Conservation (phyloP, 53 echinoderm and acorn worm genomes). For the Mesocentrotus franciscanus region DNA sequence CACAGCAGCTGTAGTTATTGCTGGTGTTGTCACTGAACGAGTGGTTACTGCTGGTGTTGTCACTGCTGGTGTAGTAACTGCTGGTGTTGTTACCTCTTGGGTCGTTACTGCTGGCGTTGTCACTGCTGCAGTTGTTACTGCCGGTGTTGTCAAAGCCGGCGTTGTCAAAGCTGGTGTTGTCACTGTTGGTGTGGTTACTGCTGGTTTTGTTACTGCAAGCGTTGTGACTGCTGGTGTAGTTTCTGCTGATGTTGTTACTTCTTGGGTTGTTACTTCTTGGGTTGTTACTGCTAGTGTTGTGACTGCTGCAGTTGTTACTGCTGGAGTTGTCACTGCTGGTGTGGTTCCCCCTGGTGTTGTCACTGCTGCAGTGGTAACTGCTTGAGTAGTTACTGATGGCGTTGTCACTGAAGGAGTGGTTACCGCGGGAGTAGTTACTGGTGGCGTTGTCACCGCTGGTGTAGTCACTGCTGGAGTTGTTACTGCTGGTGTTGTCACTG, state of each 20-base stretch:
- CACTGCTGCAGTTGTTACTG: slow-evolving; percentile 40
- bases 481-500: slow-evolving; percentile 44
- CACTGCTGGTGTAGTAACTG: neutral
- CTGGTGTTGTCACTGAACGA: slow-evolving; percentile 16
- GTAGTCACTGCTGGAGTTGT: slow-evolving; percentile 51
- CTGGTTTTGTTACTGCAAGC: too few species aligned
- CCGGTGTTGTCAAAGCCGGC: too few species aligned
- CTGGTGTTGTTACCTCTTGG: slow-evolving; percentile 4
- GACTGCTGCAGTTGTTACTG: neutral
- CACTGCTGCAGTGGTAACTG: slow-evolving; percentile 35
- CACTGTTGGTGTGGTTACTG: slow-evolving; percentile 28
- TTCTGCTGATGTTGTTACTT: too few species aligned
- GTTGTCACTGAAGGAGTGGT: slow-evolving; percentile 42
- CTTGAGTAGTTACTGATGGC: slow-evolving; percentile 23
- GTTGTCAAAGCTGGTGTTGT: too few species aligned
- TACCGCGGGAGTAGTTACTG: slow-evolving; percentile 60
- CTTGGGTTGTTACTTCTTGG: too few species aligned
- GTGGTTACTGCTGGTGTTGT: neutral
- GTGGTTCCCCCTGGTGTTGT: slow-evolving; percentile 58
- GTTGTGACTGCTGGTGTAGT: too few species aligned
- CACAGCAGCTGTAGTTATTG: slow-evolving; percentile 12
- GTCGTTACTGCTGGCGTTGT: slow-evolving; percentile 67
- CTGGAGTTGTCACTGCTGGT: slow-evolving; percentile 37
- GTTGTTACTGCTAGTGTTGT: too few species aligned
- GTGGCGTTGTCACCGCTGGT: slow-evolving; percentile 31